Base-by-base conservation (phyloP, 2,888 invertebrate species). In the Nemotelus pantherinus region DNA sequence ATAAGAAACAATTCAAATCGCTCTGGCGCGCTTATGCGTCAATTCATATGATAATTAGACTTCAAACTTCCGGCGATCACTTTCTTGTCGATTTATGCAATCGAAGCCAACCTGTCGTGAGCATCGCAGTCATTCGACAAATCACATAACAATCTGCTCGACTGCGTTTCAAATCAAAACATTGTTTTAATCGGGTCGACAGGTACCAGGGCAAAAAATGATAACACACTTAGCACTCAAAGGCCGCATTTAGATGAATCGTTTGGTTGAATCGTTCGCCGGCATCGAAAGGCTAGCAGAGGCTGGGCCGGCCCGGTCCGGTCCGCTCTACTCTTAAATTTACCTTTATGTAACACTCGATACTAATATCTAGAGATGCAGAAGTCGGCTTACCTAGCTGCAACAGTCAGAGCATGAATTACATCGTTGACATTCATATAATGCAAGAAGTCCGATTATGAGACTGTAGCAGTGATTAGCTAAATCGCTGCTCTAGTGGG, bases 401-500 rank as follows among this genome's bases (percentile, higher is more conserved):
- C 48, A 50, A 4, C 41, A 41, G 39, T 41, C 43, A 55, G 55
- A 55, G 70, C 70, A 70, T 70, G 53, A 70, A 70, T 43, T 43
- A 6, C 55, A 55, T 70, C 70, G 70, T 53, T 70, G 70, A 70
- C 70, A 41, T 47, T 70, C 63, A 43, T 25, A 25, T 5, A 63
- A 41, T 63, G 63, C 63, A 63, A 58, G 43, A 7, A 10, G 63
- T 63, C 55, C 44, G n/a, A 55, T 70, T 53, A 55, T 53, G 53
- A 70, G 10, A 53, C 70, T 6, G 25, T 44, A 55, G 41, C 70
- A 10, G 10, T 70, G 45, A 53, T 70, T 55, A 53, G 55, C 70
- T 70, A 50, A 47, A 70, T 4, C 53, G 53, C 41, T 64, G 55
- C 48, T 65, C 53, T 65, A 64, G 76, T 64, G 76, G 64, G 65